phyloP scores from a whole-genome alignment of 1,140 invertebrate species.

The Monomorium pharaonis region DNA sequence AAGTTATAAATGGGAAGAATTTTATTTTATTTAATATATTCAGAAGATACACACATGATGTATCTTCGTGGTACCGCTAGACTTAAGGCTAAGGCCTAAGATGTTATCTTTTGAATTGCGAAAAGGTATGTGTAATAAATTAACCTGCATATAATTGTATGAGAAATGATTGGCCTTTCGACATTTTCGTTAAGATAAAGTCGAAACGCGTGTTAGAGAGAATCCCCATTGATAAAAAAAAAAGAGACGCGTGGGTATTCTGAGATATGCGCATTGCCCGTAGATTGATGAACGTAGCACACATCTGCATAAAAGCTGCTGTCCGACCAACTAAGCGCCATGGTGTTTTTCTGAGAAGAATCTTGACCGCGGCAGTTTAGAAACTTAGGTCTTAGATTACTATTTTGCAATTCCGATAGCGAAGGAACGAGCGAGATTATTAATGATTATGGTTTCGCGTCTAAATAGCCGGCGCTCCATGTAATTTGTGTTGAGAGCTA shows the following conservation, averaged over 20 bases:
- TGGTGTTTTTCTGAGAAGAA: conserved; percentile 22
- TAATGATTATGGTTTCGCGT: conserved; percentile 36
- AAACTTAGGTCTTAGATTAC: conserved; percentile 28
- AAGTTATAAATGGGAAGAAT: not conserved
- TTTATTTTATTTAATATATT: not conserved
- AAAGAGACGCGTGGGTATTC: not conserved
- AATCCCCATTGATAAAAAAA: not conserved
- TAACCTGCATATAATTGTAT: not conserved
- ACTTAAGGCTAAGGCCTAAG: not conserved
- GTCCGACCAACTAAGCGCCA: not conserved
- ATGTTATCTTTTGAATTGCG: not conserved
- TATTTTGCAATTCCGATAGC: conserved; percentile 48
- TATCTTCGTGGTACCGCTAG: not conserved
- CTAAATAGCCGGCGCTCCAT: conserved; percentile 18
- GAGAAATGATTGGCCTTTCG: not conserved
- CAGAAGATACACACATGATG: not conserved
- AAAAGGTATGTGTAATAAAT: conserved; percentile 3
- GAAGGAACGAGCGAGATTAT: conserved; percentile 21
- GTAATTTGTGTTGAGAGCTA: conserved; percentile 10
- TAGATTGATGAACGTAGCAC: conserved; percentile 30
- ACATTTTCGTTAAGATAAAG: conserved; percentile 23
- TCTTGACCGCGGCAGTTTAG: conserved; percentile 15
- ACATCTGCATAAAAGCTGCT: conserved; percentile 28
- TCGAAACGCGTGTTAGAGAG: conserved; percentile 9
- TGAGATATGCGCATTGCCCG: not conserved